phyloP scores from a whole-genome alignment of 2,797 vertebrate genomes.

The Microctenopoma steveboyesi region DNA sequence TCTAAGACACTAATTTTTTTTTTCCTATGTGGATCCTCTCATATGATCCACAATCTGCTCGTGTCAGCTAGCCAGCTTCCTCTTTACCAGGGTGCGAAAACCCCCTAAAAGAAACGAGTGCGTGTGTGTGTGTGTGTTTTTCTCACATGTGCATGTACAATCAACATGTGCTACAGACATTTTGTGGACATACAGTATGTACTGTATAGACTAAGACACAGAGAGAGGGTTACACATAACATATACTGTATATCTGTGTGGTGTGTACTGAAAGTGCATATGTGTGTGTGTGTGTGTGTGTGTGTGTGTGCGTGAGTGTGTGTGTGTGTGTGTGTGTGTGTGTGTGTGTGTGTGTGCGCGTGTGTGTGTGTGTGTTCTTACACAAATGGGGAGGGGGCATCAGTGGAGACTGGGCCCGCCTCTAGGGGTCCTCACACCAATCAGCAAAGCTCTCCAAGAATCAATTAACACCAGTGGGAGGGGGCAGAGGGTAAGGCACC shows the following conservation, averaged over 20 bases:
- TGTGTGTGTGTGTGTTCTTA: conserved; percentile 52
- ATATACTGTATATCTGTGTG: conserved; percentile 35
- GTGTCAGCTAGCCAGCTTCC: conserved; percentile 83
- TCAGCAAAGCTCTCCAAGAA: conserved; percentile 86
- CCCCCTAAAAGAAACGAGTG: conserved; percentile 71
- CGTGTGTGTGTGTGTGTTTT: conserved; percentile 37
- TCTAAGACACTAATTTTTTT: conserved; percentile 73
- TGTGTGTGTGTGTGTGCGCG: neutral
- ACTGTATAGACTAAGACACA: conserved; percentile 26
- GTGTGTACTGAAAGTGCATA: conserved; percentile 18
- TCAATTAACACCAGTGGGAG: conserved; percentile 89
- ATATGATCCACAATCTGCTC: conserved; percentile 84
- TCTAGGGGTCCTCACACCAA: conserved; percentile 89
- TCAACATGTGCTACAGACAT: conserved; percentile 31
- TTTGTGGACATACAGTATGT: conserved; percentile 31
- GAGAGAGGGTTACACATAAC: conserved; percentile 31
- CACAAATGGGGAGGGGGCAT: conserved; percentile 69
- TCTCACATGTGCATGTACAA: conserved; percentile 10
- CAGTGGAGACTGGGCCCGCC: conserved; percentile 75
- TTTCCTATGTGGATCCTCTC: conserved; percentile 71
- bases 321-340: conserved; percentile 27
- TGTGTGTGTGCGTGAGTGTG: conserved; percentile 1
- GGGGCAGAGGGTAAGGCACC: conserved; percentile 84
- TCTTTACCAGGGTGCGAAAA: conserved; percentile 81
- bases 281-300: neutral